Evolutionary conservation across 2,113 vertebrate species (phyloP).

Genomic region (Urocitellus parryii): DNA sequence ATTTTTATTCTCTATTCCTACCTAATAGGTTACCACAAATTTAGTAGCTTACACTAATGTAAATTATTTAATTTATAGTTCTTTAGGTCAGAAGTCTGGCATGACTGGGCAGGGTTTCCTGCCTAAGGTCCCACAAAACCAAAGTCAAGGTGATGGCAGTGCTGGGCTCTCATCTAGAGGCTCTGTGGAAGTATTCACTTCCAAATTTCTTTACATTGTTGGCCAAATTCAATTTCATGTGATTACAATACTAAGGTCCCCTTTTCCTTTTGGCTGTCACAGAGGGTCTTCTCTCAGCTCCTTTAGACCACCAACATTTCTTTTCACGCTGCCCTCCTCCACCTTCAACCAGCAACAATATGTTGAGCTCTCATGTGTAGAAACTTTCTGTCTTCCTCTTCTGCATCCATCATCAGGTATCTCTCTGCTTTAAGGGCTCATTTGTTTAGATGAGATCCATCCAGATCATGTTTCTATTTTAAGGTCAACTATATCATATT

Average conservation of each 20-base stretch:
- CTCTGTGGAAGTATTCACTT: not conserved
- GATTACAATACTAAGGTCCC: not conserved
- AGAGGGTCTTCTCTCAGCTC: not conserved
- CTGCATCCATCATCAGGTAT: not conserved
- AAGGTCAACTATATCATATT: not conserved
- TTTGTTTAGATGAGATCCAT: not conserved
- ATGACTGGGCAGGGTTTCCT: not conserved
- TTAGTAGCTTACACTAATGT: not conserved
- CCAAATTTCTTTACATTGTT: not conserved
- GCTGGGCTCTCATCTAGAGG: not conserved
- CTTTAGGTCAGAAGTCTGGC: not conserved
- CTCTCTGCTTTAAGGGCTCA: not conserved
- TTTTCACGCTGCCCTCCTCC: not conserved
- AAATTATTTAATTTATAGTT: not conserved
- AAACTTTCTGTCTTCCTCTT: slow-evolving; percentile 1
- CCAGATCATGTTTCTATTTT: not conserved
- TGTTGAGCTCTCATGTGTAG: not conserved
- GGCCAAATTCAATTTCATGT: not conserved
- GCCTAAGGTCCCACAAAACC: not conserved
- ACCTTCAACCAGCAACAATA: not conserved
- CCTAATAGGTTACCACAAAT: not conserved
- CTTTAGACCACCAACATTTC: not conserved
- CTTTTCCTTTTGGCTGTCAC: not conserved
- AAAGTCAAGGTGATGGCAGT: not conserved
- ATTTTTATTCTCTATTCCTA: slow-evolving; percentile 15